Percentiles rank a stretch among this genome's conserved stretches.
Evolutionary conservation across 1,140 invertebrate species (phyloP).

Genomic region (Arion vulgaris): DNA sequence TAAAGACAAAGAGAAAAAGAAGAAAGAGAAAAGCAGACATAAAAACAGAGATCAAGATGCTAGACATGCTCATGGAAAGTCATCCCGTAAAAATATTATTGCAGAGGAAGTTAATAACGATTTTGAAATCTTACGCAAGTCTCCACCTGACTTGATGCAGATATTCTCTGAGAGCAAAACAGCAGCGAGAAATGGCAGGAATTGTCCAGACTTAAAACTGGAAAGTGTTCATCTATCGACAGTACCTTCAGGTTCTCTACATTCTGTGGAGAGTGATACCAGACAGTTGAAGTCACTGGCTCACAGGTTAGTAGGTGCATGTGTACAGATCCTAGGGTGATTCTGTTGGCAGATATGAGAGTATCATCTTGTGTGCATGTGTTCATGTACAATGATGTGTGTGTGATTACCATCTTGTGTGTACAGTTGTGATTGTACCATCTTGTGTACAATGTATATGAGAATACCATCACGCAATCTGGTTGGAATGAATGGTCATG

Average conservation of each 20-base stretch:
- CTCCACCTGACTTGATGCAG: not conserved
- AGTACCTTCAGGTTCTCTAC: not conserved
- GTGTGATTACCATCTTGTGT: too few relatives aligned
- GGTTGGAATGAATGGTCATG: too few relatives aligned
- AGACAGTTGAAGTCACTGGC: not conserved
- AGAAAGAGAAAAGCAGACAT: constrained; percentile 40
- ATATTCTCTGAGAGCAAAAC: not conserved
- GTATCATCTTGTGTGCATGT: too few relatives aligned
- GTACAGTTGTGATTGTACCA: too few relatives aligned
- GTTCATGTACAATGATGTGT: too few relatives aligned
- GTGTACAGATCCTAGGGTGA: too few relatives aligned
- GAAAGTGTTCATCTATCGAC: not conserved
- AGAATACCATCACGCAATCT: too few relatives aligned
- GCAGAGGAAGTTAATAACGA: constrained; percentile 4
- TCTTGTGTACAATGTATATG: too few relatives aligned
- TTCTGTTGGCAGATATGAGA: too few relatives aligned
- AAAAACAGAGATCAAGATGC: not conserved
- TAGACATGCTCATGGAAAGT: not conserved
- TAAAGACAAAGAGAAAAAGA: constrained; percentile 37
- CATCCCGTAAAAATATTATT: constrained; percentile 13
- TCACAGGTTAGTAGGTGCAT: not conserved
- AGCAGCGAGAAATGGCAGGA: constrained; percentile 2
- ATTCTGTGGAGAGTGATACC: not conserved
- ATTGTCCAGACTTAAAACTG: not conserved
- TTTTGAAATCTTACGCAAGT: constrained; percentile 6